Conservation (phyloP, 2,888 invertebrate genomes). For the Eulithis prunata region DNA sequence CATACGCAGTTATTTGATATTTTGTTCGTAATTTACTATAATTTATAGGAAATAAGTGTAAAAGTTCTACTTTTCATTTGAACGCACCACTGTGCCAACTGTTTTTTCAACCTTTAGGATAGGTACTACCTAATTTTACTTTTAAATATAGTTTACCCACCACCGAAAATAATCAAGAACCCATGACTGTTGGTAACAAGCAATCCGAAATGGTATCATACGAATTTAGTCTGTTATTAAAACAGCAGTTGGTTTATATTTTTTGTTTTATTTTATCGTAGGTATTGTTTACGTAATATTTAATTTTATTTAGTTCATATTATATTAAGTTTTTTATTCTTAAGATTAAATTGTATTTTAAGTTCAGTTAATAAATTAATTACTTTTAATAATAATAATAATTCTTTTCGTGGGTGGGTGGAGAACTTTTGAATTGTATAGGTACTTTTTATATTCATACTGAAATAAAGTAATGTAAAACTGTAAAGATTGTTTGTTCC, state of each 20-base stretch:
- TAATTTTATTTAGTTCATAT: too few species aligned
- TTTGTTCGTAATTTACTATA: too few species aligned
- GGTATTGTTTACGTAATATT: too few species aligned
- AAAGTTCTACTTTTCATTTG: not conserved
- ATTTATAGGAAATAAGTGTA: too few species aligned
- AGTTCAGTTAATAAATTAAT: too few species aligned
- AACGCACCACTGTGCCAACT: not conserved
- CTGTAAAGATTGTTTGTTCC: conserved; percentile 64
- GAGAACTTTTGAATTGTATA: not conserved
- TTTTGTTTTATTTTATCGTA: too few species aligned
- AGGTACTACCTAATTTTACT: too few species aligned
- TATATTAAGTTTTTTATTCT: not conserved
- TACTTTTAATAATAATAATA: too few species aligned
- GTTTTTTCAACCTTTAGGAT: too few species aligned
- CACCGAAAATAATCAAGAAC: conserved; percentile 55
- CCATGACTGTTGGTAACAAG: conserved; percentile 66
- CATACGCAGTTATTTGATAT: too few species aligned
- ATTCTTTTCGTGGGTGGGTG: too few species aligned
- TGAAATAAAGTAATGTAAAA: not conserved
- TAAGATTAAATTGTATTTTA: not conserved
- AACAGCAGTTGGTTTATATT: too few species aligned
- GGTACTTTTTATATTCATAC: not conserved
- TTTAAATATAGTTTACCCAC: conserved; percentile 48
- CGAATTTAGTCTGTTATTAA: not conserved
- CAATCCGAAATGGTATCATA: conserved; percentile 47